Base-by-base conservation (phyloP, 1,140 invertebrate genomes). In the Orius laevigatus region DNA sequence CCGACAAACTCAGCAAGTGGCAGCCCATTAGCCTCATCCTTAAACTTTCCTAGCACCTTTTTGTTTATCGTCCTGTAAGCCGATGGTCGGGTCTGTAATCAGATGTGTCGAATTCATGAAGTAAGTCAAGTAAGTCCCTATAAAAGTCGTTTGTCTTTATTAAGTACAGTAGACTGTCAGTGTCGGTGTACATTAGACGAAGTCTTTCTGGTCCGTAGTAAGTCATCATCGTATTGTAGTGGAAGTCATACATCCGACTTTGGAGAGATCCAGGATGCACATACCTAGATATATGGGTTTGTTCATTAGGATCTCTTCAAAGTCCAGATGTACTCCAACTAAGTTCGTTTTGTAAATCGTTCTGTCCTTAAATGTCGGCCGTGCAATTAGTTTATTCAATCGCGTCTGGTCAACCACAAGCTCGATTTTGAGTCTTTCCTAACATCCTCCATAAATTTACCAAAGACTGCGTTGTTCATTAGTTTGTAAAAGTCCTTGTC, bases 111-210 rank as follows among this genome's bases (percentile, higher is more conserved):
- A 57, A 55, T 49, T n/a, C n/a, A n/a, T n/a, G n/a, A n/a, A n/a
- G n/a, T n/a, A n/a, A n/a, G n/a, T n/a, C n/a, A n/a, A n/a, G n/a
- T n/a, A n/a, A n/a, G 44, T 51, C 46, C 5, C 31, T 40, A 48
- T 52, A 54, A 35, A 58, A 40, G 46, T 51, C 49, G 11, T 53
- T 16, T 42, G 51, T 55, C 10, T 14, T 18, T 11, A 57, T 53
- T 49, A 61, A 49, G 55, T 63, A 65, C 19, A 63, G 57, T 3
- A 64, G 57, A 39, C 50, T 57, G 55, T 66, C 62, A 1, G 64
- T 67, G 53, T 68, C 64, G 1, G 52, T 60, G 47, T 65, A 65
- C 15, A 60, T 47, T 12, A 66, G n/a, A n/a, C n/a, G n/a, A n/a
- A n/a, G n/a, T n/a, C n/a, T n/a, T n/a, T n/a, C n/a, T n/a, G n/a